Evolutionary conservation across 1,140 invertebrate species (phyloP), one percentile per base, ranked within the genome.

Genomic region (Diabrotica undecimpunctata): DNA sequence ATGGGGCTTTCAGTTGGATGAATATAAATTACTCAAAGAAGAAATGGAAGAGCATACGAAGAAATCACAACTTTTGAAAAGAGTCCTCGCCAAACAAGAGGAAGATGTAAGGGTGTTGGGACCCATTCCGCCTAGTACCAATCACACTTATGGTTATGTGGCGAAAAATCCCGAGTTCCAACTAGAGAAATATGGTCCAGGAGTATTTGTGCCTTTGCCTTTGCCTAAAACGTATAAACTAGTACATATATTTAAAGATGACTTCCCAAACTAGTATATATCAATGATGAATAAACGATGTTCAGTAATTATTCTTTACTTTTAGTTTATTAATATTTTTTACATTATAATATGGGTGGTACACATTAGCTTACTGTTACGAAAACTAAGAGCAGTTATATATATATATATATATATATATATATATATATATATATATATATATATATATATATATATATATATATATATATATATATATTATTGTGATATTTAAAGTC

Each of bases 111-210:
- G 67, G 46, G 60, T 62, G 39, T 14, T 70, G 2, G 54, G 14
- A 35, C 46, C 62, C 36, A 60, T 74, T 62, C 72, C 72, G 5
- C 52, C 66, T 36, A 62, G 71, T 6, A 61, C 57, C 8, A 74
- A 74, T 51, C 71, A 72, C 59, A 61, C 66, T 53, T 74, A 74
- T 41, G 72, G 72, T 5, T 74, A 71, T 71, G 10, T 74, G 6
- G 59, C 64, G n/a, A 50, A 36, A n/a, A 63, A 69, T 38, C 50
- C 63, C 10, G 69, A 71, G 54, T 72, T 72, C 36, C 41, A 65
- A 25, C 54, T 74, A 51, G 67, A 74, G 11, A 71, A 55, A 14
- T 72, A 68, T 38, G 71, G 71, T 5, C 59, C 66, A 3, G 72
- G 72, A 39, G 55, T 72, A 6, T 70, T 68, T 52, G 37, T 60